Conservation (phyloP, 1,140 invertebrate species). For the Apocrypta bakeri region DNA sequence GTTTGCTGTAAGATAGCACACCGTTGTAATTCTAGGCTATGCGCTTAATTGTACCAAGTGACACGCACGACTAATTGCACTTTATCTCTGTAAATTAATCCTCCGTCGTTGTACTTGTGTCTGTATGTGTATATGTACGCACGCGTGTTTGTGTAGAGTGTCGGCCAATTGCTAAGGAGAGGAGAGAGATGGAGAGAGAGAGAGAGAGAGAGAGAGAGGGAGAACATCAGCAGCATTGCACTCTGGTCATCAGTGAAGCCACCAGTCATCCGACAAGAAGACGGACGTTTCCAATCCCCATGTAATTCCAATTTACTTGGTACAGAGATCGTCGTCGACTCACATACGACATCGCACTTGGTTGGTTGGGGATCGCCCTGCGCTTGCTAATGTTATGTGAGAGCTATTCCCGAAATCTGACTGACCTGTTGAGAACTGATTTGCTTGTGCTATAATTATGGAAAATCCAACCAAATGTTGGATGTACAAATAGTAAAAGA, state of each 20-base stretch:
- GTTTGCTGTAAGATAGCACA: slow-evolving; percentile 8
- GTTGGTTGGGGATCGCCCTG: not conserved
- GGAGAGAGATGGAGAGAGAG: too few species aligned
- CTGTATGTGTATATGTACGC: too few species aligned
- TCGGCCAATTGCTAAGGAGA: not conserved
- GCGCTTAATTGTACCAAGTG: slow-evolving; percentile 64
- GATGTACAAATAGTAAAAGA: too few species aligned
- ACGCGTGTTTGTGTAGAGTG: slow-evolving; percentile 40
- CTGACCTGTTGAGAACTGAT: slow-evolving; percentile 21
- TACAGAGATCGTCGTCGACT: not conserved
- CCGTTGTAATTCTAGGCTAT: slow-evolving; percentile 54
- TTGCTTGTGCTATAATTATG: slow-evolving; percentile 14
- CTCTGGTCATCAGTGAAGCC: slow-evolving; percentile 57
- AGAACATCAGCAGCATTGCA: not conserved
- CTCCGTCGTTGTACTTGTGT: slow-evolving; percentile 54
- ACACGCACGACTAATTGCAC: slow-evolving; percentile 65
- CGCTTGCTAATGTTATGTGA: not conserved
- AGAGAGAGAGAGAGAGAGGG: too few species aligned
- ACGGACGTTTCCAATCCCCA: slow-evolving; percentile 54
- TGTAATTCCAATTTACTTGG: slow-evolving; percentile 40
- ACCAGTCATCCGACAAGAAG: slow-evolving; percentile 58
- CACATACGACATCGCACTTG: not conserved
- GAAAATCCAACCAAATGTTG: too few species aligned
- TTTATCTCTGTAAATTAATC: slow-evolving; percentile 70
- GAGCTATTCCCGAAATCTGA: not conserved